phyloP scores from a whole-genome alignment of 2,888 invertebrate genomes.

The Drosophila heteroneura region DNA sequence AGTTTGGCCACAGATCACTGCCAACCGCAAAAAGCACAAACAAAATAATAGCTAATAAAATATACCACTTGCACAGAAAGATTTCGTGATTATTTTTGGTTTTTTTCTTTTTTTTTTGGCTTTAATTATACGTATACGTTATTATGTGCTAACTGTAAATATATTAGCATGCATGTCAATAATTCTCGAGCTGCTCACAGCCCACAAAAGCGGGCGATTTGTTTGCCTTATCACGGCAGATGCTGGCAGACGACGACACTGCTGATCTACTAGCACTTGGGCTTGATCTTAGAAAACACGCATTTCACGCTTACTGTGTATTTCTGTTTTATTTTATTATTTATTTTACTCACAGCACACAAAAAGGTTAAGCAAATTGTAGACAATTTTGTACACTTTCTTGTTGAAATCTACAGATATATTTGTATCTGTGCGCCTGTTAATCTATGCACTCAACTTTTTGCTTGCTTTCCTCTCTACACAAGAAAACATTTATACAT shows the following conservation, averaged over 20 bases:
- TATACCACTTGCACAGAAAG: constrained; percentile 25
- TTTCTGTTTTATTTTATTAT: neutral
- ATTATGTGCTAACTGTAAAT: constrained; percentile 4
- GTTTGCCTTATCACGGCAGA: constrained; percentile 46
- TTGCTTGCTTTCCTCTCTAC: constrained; percentile 13
- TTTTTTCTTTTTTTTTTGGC: neutral
- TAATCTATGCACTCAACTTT: constrained; percentile 20
- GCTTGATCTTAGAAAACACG: constrained; percentile 54
- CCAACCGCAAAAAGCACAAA: constrained; percentile 42
- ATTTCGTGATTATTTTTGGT: neutral
- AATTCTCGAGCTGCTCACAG: neutral
- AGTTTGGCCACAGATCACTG: constrained; percentile 68
- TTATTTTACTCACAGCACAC: constrained; percentile 38
- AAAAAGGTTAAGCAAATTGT: constrained; percentile 7
- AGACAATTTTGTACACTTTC: constrained; percentile 30
- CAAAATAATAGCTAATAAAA: constrained; percentile 53
- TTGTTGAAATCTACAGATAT: constrained; percentile 9
- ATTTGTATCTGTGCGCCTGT: constrained; percentile 23
- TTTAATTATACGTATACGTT: neutral
- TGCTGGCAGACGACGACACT: neutral
- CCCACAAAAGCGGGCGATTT: constrained; percentile 26
- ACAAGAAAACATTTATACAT: constrained; percentile 2
- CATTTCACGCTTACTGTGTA: constrained; percentile 17
- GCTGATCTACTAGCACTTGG: constrained; percentile 31
- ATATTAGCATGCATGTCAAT: neutral